Base-by-base conservation (phyloP, 2,888 invertebrate species). In the Melanostoma mellinum region DNA sequence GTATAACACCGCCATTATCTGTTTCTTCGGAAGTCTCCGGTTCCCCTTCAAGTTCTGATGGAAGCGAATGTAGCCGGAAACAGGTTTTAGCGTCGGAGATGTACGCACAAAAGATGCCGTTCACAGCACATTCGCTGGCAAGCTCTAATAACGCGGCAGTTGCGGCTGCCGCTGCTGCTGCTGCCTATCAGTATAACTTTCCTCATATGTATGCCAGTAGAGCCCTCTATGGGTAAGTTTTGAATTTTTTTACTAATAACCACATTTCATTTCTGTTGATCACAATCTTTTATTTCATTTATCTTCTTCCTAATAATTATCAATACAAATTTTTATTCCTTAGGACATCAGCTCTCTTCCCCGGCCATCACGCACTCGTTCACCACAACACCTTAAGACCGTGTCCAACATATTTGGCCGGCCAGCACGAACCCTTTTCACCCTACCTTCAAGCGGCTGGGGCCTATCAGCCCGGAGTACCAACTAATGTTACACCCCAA, bases 161-260 rank as follows among this genome's bases (percentile, higher is more conserved):
- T 8, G 82, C 85, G 6, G 84, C 87, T 5, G 76, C 76, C 2
- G 86, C 86, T 42, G 87, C 87, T 20, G 86, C 88, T 2, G 86
- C 88, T 20, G 87, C 87, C 9, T 88, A 88, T 78, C 87, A 87
- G 35, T 86, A 87, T 30, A 88, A 87, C 60, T 89, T 88, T 69
- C 86, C 87, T 20, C 88, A 88, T 50, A 48, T 89, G 2, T 88
- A 88, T 75, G 87, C 87, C 78, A 87, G 87, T 71, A 86, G 86
- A 61, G 85, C 85, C 85, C 61, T 87, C 10, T 88, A 88, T 86
- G 86, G 87, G 88, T 86, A 86, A 88, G 82, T 87, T 72, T 67
- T 35, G 72, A 3, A 58, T 78, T 55, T 63, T 76, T 20, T 5
- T 4, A 10, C 0, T 2, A 35, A 20, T 67, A 48, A 80, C 46